These are phyloP conservation scores for Rousettus leschenaultii DNA, from an alignment of 2,113 vertebrate genomes.

Conservation along the genomic window DNA sequence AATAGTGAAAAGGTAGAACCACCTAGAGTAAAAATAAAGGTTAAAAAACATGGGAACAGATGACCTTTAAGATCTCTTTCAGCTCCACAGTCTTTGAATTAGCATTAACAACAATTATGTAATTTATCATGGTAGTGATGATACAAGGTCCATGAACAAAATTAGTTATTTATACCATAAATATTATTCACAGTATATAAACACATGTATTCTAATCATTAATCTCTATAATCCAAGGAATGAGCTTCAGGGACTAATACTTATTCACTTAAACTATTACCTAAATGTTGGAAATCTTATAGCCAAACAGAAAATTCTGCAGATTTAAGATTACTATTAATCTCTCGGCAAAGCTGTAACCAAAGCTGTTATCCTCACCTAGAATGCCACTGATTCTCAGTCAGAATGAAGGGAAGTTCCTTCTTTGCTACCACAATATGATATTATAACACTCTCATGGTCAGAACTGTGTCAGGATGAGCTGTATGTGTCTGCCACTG, in stretches of 20 bases:
- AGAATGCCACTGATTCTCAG: background rate
- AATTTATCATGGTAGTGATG: background rate
- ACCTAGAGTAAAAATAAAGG: background rate
- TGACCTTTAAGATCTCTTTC: background rate
- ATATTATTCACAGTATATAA: background rate
- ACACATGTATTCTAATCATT: background rate
- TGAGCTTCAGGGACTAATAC: background rate
- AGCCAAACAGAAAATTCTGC: background rate
- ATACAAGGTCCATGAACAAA: background rate
- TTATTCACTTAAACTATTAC: background rate
- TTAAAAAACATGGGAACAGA: background rate
- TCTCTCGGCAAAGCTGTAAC: background rate
- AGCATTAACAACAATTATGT: background rate
- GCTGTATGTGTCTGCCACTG: background rate
- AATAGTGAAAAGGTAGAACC: background rate
- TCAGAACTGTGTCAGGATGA: background rate
- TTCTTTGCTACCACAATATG: background rate
- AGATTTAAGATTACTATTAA: background rate
- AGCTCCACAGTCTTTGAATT: background rate
- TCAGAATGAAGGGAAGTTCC: background rate
- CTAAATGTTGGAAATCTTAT: background rate
- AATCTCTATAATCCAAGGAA: background rate
- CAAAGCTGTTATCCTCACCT: background rate
- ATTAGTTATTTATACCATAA: background rate
- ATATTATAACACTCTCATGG: background rate